Base-by-base conservation (phyloP, 1,140 invertebrate species). In the Hermatobates lingyangjiaoensis region DNA sequence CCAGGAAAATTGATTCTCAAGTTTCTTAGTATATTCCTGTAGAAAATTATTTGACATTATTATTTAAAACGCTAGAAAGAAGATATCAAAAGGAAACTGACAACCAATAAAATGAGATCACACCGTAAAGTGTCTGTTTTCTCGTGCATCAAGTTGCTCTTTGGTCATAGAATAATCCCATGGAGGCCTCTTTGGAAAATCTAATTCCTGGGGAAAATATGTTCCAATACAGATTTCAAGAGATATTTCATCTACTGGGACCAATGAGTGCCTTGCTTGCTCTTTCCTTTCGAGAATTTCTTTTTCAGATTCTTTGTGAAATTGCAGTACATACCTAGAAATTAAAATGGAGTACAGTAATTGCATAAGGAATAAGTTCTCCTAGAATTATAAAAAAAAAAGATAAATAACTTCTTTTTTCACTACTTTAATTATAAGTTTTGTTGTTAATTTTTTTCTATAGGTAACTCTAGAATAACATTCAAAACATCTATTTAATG, bases 131-230 rank as follows among this genome's bases (percentile, higher is more conserved):
- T 87, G 87, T 60, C 66, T 72, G 59, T 82, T 76, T 64, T 89
- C 85, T 61, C 72, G 75, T 3, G 68, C 67, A 52, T 91, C 83
- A 10, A 94, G 65, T 46, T 79, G 65, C 27, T 80, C 74, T 54
- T 77, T 78, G 2, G 71, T 72, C 72, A 83, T 79, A 7, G 68
- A 70, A 61, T 79, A 82, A 61, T 79, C 73, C 88, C 88, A 93
- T 0, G 73, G 63, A 2, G 88, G 88, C 58, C 89, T 67, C 56
- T 79, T 80, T 0, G 89, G 88, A 64, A 92, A 87, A 57, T 83
- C 76, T 20, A 88, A 64, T 4, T 75, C 79, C 1, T 71, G 61
- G n/a, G 76, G 74, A 64, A 81, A 90, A 62, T 79, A 87, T 55
- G 79, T 71, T 45, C 77, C 73, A 0, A 71, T 65, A 42, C 78